phyloP scores from a whole-genome alignment of 2,888 invertebrate species.

The Notodonta ziczac region DNA sequence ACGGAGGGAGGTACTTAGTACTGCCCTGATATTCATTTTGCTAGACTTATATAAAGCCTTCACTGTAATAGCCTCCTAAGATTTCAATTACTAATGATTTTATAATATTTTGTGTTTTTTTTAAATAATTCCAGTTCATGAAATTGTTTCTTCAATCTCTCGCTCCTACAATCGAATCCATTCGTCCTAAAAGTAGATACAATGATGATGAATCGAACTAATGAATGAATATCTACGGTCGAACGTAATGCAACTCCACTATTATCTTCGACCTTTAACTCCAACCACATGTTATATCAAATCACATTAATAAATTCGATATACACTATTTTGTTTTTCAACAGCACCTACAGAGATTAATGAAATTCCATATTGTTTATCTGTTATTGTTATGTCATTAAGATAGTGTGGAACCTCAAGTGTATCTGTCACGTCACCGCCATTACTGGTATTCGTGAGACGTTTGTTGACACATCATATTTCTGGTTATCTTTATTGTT shows the following conservation, averaged over 20 bases:
- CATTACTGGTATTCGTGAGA: constrained; percentile 10
- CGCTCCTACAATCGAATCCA: background rate
- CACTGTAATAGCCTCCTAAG: too few species aligned
- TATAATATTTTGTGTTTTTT: too few species aligned
- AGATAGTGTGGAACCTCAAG: constrained; percentile 24
- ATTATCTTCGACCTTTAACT: constrained; percentile 62
- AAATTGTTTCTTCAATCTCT: background rate
- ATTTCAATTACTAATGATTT: too few species aligned
- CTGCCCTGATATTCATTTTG: too few species aligned
- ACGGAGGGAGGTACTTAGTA: too few species aligned
- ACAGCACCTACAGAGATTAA: constrained; percentile 37
- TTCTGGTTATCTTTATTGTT: constrained; percentile 18
- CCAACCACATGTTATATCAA: constrained; percentile 51
- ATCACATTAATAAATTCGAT: constrained; percentile 65
- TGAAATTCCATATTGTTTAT: constrained; percentile 40
- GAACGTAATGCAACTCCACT: constrained; percentile 50
- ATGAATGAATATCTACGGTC: constrained; percentile 52
- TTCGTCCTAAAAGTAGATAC: constrained; percentile 9
- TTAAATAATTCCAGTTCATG: too few species aligned
- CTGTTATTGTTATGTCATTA: constrained; percentile 35
- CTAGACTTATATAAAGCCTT: too few species aligned
- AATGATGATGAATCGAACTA: constrained; percentile 33
- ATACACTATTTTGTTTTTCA: constrained; percentile 41
- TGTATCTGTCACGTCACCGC: constrained; percentile 10
- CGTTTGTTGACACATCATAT: constrained; percentile 13